Percentiles rank a stretch among this genome's conserved stretches.
These are phyloP conservation scores for Nyctibius bracteatus DNA, from an alignment of 2,113 vertebrate genomes.

Conservation along the genomic window DNA sequence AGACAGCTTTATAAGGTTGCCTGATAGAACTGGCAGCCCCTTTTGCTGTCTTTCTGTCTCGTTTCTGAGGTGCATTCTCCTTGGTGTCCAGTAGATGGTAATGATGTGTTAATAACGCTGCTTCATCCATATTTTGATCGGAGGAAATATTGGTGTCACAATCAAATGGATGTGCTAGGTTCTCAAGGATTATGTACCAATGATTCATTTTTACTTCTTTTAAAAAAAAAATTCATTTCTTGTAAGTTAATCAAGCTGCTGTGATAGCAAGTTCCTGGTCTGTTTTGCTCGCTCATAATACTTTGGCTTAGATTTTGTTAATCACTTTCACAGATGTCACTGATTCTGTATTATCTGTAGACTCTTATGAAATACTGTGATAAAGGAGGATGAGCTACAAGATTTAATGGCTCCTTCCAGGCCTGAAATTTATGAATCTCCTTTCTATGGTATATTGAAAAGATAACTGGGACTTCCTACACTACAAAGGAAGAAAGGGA, in stretches of 20 bases:
- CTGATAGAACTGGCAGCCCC: too few relatives aligned
- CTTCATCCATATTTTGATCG: background rate
- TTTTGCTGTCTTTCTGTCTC: background rate
- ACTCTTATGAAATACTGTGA: background rate
- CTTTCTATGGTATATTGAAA: background rate
- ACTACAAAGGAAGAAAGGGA: background rate
- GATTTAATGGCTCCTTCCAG: background rate
- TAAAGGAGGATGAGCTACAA: background rate
- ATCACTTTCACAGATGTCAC: background rate
- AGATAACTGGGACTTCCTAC: background rate
- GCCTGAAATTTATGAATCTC: background rate
- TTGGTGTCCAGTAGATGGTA: constrained; percentile 17
- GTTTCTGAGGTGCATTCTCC: background rate
- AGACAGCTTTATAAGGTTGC: background rate
- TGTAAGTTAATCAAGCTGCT: background rate
- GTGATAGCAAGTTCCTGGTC: background rate
- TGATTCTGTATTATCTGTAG: background rate
- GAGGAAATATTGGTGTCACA: background rate
- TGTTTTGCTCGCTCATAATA: background rate
- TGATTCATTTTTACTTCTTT: background rate
- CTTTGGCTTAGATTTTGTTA: background rate
- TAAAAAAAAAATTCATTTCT: background rate
- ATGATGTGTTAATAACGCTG: background rate
- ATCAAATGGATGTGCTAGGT: accelerated
- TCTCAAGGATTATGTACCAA: background rate